Conservation (phyloP, 1,140 invertebrate species). For the Eumeta japonica region DNA sequence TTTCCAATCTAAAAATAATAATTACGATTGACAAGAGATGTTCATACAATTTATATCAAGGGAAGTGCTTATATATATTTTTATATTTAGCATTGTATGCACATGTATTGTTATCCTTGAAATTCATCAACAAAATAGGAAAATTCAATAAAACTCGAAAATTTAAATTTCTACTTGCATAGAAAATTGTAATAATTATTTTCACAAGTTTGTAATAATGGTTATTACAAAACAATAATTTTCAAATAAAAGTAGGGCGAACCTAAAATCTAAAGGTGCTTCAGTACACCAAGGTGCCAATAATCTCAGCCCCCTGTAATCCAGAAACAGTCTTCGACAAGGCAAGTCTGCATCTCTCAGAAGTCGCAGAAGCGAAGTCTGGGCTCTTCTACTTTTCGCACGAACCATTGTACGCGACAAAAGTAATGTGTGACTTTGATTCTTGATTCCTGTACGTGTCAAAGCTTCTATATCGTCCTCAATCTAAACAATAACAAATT, state of each 20-base stretch:
- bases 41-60: background rate
- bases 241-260: too few relatives aligned
- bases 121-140: too few relatives aligned
- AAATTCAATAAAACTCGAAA: too few relatives aligned
- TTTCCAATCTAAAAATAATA: conserved; percentile 72
- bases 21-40: conserved; percentile 40
- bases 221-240: too few relatives aligned
- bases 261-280: conserved; percentile 61
- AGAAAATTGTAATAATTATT: too few relatives aligned
- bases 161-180: too few relatives aligned
- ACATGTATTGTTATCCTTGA: background rate
- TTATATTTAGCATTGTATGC: background rate
- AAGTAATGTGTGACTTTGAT: conserved; percentile 83
- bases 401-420: conserved; percentile 89
- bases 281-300: conserved; percentile 91
- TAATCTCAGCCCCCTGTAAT: conserved; percentile 89
- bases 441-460: conserved; percentile 74
- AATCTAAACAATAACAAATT: conserved; percentile 54
- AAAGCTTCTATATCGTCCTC: conserved; percentile 79
- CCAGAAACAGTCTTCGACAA: conserved; percentile 85
- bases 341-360: conserved; percentile 73
- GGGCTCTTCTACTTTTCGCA: conserved; percentile 75
- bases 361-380: conserved; percentile 69
- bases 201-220: too few relatives aligned
- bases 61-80: background rate